Evolutionary conservation across 2,888 invertebrate species (phyloP), one percentile per base, ranked within the genome.

Genomic region (Sesia apiformis): DNA sequence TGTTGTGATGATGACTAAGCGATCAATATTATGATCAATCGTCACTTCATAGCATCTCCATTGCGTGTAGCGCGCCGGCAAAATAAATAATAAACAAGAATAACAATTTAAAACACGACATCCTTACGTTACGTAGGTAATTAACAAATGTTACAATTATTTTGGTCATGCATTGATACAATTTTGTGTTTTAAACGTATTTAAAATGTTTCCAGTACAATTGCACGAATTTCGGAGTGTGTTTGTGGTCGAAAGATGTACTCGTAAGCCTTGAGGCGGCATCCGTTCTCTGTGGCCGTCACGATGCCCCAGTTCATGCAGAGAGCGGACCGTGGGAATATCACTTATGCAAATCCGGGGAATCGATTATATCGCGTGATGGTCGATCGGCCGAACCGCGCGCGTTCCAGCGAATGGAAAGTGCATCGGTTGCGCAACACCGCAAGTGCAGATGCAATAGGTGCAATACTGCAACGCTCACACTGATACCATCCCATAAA

Each of bases 271-370:
- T 84, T 82, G 84, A 81, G 74, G 66, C 67, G 51, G 72, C 77
- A 81, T 81, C 81, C 85, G 71, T 67, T 84, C 83, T 78, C 77
- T 66, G 65, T 64, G 74, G 65, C 77, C 79, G 74, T 78, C 83
- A 78, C 75, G 74, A 64, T 74, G 81, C 74, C 79, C 81, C 69
- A 81, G 72, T 74, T 85, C 64, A 58, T 61, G 66, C 68, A 72
- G 81, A 75, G 81, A 83, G 72, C 78, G 82, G 78, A 76, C 69
- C 85, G 87, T 85, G 87, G 84, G 87, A 87, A 84, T 74, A 78
- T 71, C 76, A 76, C 78, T 84, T 81, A 85, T 81, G 82, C 74
- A 78, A 83, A 84, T 84, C 77, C 72, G 73, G 73, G 80, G 84
- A 81, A 85, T 84, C 83, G 84, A 86, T 86, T 84, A 86, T 79